Evolutionary conservation across 2,888 invertebrate genomes (phyloP).

Genomic region (Eucriotettix oculatus): DNA sequence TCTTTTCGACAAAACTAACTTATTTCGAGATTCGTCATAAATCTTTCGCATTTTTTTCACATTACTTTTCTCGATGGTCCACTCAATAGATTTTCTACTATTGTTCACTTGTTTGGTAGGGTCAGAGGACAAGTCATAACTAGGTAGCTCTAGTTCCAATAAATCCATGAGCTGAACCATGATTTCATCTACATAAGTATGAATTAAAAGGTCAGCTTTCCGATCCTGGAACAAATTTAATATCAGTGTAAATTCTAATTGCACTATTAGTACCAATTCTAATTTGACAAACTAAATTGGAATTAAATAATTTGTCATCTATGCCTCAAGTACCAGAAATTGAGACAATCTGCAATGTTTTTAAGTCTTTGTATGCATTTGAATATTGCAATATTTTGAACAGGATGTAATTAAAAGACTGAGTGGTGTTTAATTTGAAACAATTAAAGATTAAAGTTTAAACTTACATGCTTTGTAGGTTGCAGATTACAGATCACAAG

Average conservation of each 20-base stretch:
- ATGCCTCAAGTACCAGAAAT: too few species aligned
- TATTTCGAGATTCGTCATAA: constrained; percentile 26
- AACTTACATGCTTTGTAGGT: constrained; percentile 85
- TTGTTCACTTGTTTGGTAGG: constrained; percentile 37
- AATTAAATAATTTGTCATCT: too few species aligned
- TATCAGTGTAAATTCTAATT: too few species aligned
- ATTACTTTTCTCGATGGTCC: constrained; percentile 50
- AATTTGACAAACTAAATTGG: too few species aligned
- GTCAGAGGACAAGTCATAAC: constrained; percentile 46
- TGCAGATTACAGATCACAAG: constrained; percentile 91
- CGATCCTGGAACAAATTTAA: constrained; percentile 48
- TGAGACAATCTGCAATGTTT: too few species aligned
- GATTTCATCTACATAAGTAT: constrained; percentile 76
- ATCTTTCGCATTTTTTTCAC: constrained; percentile 42
- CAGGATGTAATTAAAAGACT: too few species aligned
- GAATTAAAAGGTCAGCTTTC: constrained; percentile 75
- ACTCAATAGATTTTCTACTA: constrained; percentile 30
- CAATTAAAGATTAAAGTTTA: neutral
- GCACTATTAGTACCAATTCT: too few species aligned
- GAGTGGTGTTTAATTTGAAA: too few species aligned
- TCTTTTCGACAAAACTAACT: too few species aligned
- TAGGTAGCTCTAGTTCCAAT: constrained; percentile 54
- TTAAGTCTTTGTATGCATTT: too few species aligned
- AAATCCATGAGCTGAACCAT: constrained; percentile 56
- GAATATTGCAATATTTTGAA: too few species aligned